Conservation (phyloP, 2,888 invertebrate genomes). For the Drosophila koepferae region DNA sequence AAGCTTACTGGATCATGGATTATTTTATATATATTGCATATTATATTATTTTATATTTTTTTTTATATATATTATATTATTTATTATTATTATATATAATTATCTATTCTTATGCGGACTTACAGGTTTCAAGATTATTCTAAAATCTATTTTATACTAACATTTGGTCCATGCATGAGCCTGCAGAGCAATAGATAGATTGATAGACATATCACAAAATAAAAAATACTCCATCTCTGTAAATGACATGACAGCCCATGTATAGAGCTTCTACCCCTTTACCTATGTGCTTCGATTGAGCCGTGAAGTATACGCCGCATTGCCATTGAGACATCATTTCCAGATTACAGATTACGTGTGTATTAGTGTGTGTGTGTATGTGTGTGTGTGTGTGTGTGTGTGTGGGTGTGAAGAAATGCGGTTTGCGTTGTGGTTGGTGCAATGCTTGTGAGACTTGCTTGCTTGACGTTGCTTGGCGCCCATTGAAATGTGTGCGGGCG, state of each 20-base stretch:
- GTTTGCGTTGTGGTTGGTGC: conserved; percentile 13
- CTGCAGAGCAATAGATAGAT: not conserved
- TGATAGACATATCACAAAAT: not conserved
- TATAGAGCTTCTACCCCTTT: not conserved
- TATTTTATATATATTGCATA: too few species aligned
- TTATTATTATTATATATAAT: too few species aligned
- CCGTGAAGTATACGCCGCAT: conserved; percentile 14
- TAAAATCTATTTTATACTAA: too few species aligned
- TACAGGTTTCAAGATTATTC: too few species aligned
- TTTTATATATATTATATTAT: too few species aligned
- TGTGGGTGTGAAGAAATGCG: not conserved
- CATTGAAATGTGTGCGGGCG: conserved; percentile 13
- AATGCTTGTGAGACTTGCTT: not conserved
- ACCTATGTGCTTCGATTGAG: not conserved
- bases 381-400: not conserved
- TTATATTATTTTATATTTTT: too few species aligned
- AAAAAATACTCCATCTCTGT: not conserved
- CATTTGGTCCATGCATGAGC: too few species aligned
- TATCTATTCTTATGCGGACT: too few species aligned
- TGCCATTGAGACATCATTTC: conserved; percentile 10
- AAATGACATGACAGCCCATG: not conserved
- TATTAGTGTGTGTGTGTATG: not conserved
- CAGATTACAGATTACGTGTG: not conserved
- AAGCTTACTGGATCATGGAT: too few species aligned
- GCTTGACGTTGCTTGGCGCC: conserved; percentile 4